Percentiles rank a stretch among this genome's conserved stretches.
Evolutionary conservation across 2,797 vertebrate genomes (phyloP).

Genomic region (Macropodus opercularis): DNA sequence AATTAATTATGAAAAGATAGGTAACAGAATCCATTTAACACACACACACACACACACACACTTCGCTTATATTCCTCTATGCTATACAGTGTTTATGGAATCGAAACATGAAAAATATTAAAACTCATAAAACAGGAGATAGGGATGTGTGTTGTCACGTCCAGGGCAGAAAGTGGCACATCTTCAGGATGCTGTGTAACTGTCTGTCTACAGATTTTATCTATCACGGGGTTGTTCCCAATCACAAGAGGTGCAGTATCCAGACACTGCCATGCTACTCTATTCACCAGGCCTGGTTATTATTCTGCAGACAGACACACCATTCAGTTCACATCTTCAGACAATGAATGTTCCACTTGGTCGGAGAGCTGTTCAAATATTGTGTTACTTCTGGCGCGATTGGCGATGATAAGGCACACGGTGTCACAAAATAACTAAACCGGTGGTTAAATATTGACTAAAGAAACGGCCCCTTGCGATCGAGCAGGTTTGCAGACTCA

Average conservation of each 20-base stretch:
- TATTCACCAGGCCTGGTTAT: not conserved
- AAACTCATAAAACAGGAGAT: not conserved
- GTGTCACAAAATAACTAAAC: not conserved
- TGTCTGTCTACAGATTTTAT: not conserved
- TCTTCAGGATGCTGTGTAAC: not conserved
- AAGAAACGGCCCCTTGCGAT: constrained; percentile 5
- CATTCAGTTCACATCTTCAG: not conserved
- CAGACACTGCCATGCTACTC: not conserved
- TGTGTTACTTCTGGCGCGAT: not conserved
- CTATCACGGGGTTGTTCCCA: not conserved
- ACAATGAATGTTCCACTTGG: constrained; percentile 26
- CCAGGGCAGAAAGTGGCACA: not conserved
- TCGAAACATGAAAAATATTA: not conserved
- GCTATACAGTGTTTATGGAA: not conserved
- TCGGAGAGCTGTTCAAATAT: constrained; percentile 8
- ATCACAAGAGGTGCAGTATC: not conserved
- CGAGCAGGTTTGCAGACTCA: constrained; percentile 4
- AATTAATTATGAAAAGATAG: constrained; percentile 73
- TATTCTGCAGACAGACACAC: constrained; percentile 27
- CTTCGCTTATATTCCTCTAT: too few species aligned
- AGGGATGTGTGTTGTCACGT: not conserved
- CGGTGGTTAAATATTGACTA: constrained; percentile 47
- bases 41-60: constrained; percentile 6
- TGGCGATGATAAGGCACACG: constrained; percentile 25
- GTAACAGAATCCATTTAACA: constrained; percentile 62